Conservation (phyloP, 1,140 invertebrate species). For the Vanessa atalanta region DNA sequence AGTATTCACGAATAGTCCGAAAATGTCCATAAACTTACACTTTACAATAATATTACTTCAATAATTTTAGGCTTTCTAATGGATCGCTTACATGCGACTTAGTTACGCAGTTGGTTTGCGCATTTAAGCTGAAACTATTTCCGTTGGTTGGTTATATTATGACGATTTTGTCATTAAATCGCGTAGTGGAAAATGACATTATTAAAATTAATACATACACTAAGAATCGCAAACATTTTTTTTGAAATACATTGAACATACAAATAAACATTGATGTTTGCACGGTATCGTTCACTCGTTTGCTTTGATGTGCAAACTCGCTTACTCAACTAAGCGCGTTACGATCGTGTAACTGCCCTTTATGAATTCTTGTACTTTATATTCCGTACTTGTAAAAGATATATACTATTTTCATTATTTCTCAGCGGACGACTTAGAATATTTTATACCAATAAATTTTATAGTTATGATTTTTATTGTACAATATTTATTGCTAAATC, state of each 20-base stretch:
- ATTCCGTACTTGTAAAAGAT: slow-evolving; percentile 31
- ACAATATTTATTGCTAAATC: not conserved
- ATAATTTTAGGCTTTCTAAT: no score
- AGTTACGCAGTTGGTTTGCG: no score
- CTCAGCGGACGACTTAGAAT: slow-evolving; percentile 11
- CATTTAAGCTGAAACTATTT: no score
- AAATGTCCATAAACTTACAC: no score
- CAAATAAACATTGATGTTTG: not conserved
- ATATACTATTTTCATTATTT: slow-evolving; percentile 35
- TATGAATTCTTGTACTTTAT: slow-evolving; percentile 22
- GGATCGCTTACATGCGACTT: no score
- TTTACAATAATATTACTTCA: no score
- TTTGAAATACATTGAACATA: not conserved
- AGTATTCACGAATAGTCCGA: no score
- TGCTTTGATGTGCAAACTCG: not conserved
- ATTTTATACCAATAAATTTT: slow-evolving; percentile 20
- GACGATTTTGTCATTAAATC: no score
- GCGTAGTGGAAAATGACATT: no score
- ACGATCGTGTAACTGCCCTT: not conserved
- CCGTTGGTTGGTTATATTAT: no score
- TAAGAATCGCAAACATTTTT: no score
- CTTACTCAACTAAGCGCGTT: not conserved
- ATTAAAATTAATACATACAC: no score
- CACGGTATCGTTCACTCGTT: not conserved
- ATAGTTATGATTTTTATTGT: slow-evolving; percentile 7